Conservation (phyloP, 1,140 invertebrate genomes). For the Saccostrea glomerata region DNA sequence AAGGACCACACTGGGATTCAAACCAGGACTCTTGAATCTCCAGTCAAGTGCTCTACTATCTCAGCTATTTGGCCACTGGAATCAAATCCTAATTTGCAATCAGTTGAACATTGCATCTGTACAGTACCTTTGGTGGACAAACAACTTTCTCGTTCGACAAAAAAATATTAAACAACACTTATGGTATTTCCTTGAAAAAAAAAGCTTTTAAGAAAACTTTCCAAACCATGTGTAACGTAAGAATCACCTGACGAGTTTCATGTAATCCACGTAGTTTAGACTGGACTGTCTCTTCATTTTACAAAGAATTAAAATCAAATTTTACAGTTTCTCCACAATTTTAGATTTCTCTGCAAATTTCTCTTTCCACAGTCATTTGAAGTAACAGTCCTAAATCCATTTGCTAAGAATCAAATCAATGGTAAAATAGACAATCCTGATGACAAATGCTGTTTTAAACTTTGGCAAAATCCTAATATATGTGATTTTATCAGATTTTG, state of each 20-base stretch:
- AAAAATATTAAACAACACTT: no score
- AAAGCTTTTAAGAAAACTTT: not conserved
- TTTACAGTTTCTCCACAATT: not conserved
- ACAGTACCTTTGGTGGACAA: no score
- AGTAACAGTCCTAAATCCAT: not conserved
- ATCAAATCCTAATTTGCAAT: no score
- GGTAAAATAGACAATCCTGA: not conserved
- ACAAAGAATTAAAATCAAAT: not conserved
- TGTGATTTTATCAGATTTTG: slow-evolving; percentile 31
- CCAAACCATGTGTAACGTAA: not conserved
- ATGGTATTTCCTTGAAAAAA: no score
- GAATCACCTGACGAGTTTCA: slow-evolving; percentile 18
- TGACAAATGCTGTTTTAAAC: not conserved
- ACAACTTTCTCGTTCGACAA: no score
- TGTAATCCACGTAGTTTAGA: slow-evolving; percentile 28
- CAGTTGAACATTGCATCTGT: no score
- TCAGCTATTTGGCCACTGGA: no score
- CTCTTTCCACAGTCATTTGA: not conserved
- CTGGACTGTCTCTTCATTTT: slow-evolving; percentile 29
- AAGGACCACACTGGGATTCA: no score
- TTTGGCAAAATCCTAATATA: slow-evolving; percentile 25
- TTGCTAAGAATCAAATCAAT: not conserved
- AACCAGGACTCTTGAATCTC: no score
- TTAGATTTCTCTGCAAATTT: not conserved
- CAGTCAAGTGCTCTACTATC: no score